These are phyloP conservation scores for Micoletzkya japonica DNA, from an alignment of 2,888 invertebrate species.

Conservation along the genomic window DNA sequence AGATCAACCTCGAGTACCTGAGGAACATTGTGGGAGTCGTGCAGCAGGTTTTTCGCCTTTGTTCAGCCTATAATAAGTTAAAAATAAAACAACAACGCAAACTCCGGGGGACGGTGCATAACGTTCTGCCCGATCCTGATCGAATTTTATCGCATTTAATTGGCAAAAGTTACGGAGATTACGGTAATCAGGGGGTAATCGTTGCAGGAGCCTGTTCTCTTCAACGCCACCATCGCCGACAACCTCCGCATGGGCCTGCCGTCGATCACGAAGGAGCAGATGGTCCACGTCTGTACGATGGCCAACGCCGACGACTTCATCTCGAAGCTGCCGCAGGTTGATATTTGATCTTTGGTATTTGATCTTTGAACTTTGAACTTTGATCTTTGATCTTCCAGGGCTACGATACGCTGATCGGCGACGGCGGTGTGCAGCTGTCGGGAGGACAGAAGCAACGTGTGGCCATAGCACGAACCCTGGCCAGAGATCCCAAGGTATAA, in stretches of 20 bases:
- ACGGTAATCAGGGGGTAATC: neutral
- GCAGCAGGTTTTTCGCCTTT: slow-evolving; percentile 48
- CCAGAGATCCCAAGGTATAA: slow-evolving; percentile 41
- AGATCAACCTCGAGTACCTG: slow-evolving; percentile 49
- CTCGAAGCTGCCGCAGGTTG: slow-evolving; percentile 44
- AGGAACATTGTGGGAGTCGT: slow-evolving; percentile 53
- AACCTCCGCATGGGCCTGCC: slow-evolving; percentile 36
- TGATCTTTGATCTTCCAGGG: slow-evolving; percentile 34
- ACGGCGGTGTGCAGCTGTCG: slow-evolving; percentile 57
- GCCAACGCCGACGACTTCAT: slow-evolving; percentile 61
- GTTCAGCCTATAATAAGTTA: too few species aligned
- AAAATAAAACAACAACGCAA: too few species aligned
- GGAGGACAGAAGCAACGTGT: slow-evolving; percentile 59
- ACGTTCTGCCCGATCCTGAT: too few species aligned
- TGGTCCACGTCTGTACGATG: slow-evolving; percentile 53
- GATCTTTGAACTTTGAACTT: neutral
- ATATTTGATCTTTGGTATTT: neutral
- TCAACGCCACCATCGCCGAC: slow-evolving; percentile 50
- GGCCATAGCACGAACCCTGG: slow-evolving; percentile 53
- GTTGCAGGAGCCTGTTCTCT: slow-evolving; percentile 49
- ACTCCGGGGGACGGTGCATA: too few species aligned
- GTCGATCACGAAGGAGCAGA: slow-evolving; percentile 28
- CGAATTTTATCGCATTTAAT: too few species aligned
- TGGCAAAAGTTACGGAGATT: neutral
- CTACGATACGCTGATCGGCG: slow-evolving; percentile 57